Evolutionary conservation across 2,113 vertebrate species (phyloP).

Genomic region (Gnathonemus echidnorhynchus): DNA sequence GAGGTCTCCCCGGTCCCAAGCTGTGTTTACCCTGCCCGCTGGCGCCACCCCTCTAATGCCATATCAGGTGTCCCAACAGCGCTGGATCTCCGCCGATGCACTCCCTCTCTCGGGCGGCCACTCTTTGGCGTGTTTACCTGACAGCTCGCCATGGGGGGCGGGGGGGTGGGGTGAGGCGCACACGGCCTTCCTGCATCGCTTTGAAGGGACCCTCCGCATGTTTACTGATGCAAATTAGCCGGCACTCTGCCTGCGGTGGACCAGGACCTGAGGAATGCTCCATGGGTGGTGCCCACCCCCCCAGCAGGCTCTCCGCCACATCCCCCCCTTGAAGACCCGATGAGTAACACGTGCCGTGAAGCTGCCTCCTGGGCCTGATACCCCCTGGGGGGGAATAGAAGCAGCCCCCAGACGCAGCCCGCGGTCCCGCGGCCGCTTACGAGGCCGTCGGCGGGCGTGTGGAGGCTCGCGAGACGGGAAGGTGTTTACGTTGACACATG

Average conservation of each 20-base stretch:
- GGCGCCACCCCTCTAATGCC: slow-evolving; percentile 38
- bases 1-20: slow-evolving; percentile 47
- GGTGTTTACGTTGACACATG: not conserved
- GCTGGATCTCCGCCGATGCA: slow-evolving; percentile 29
- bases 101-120: slow-evolving; percentile 36
- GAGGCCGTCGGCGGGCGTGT: not conserved
- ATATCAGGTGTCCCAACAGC: slow-evolving; percentile 60
- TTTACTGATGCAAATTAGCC: slow-evolving; percentile 70
- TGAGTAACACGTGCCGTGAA: not conserved
- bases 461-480: not conserved
- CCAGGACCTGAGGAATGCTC: slow-evolving; percentile 44
- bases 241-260: slow-evolving; percentile 44
- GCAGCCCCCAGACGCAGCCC: not conserved
- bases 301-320: not conserved
- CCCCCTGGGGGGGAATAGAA: not conserved
- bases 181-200: slow-evolving; percentile 45
- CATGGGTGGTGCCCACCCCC: slow-evolving; percentile 40
- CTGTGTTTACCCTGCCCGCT: slow-evolving; percentile 46
- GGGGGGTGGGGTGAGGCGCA: slow-evolving; percentile 20
- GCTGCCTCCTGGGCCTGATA: not conserved
- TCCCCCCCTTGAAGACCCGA: not conserved
- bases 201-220: slow-evolving; percentile 52
- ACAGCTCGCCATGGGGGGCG: slow-evolving; percentile 60
- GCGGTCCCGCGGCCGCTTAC: not conserved
- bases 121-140: slow-evolving; percentile 54